Evolutionary conservation across 2,888 invertebrate species (phyloP).

Genomic region (Axea sp.): DNA sequence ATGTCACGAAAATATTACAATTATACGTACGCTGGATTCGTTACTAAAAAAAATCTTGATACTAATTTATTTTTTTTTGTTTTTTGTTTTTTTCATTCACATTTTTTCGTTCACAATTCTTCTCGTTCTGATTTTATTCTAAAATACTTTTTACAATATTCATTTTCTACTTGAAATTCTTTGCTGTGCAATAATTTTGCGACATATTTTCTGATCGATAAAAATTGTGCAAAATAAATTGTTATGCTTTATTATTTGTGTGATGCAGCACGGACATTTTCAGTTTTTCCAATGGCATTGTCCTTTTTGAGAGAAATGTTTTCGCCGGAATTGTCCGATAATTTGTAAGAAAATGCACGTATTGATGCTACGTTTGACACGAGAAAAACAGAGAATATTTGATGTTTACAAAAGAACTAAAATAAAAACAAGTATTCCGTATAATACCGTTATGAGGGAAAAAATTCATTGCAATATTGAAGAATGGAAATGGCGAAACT

Average conservation of each 20-base stretch:
- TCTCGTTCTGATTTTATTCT: too few relatives aligned
- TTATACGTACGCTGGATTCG: too few relatives aligned
- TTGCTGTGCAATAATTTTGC: conserved; percentile 2
- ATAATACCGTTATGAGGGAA: too few relatives aligned
- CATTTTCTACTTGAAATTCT: background rate
- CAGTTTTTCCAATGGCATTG: conserved; percentile 4
- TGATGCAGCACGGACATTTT: conserved; percentile 6
- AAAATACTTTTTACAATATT: background rate
- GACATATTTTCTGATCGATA: background rate
- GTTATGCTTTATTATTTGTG: conserved; percentile 9
- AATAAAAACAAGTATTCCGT: too few relatives aligned
- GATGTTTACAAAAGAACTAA: background rate
- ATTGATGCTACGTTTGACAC: conserved; percentile 27
- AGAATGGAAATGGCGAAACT: too few relatives aligned
- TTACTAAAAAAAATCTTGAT: too few relatives aligned
- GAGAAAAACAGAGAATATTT: conserved; percentile 20
- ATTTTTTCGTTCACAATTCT: too few relatives aligned
- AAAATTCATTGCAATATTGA: too few relatives aligned
- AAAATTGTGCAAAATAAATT: conserved; percentile 17
- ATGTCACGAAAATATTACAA: conserved; percentile 10
- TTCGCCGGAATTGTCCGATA: conserved; percentile 20
- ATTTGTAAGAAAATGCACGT: conserved; percentile 34
- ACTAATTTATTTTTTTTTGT: too few relatives aligned
- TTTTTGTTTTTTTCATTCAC: too few relatives aligned
- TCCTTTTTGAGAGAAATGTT: conserved; percentile 24